A percentile compares a stretch with the other conserved stretches of the same genome.
Evolutionary conservation across 1,140 invertebrate species (phyloP).

Genomic region (Belonocnema kinseyi): DNA sequence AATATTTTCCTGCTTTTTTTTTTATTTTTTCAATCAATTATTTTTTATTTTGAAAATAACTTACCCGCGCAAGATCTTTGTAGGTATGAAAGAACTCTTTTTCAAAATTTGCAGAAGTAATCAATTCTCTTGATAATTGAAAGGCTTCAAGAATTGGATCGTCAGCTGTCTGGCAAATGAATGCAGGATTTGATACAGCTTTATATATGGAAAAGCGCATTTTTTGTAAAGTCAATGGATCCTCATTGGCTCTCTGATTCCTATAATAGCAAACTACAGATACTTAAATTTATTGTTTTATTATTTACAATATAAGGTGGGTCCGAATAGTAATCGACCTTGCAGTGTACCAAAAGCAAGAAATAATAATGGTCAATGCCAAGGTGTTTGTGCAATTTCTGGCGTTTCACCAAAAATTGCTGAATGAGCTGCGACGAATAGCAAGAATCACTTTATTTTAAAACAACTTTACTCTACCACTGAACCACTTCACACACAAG

Average conservation of each 20-base stretch:
- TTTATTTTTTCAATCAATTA: too few species aligned
- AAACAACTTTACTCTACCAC: too few species aligned
- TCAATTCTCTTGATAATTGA: conserved; percentile 77
- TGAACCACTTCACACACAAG: too few species aligned
- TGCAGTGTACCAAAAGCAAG: too few species aligned
- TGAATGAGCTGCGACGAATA: too few species aligned
- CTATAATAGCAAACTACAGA: conserved; percentile 40
- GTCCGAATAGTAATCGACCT: too few species aligned
- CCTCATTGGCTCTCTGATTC: conserved; percentile 65
- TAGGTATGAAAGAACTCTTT: conserved; percentile 79
- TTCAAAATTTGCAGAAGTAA: conserved; percentile 70
- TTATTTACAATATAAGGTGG: too few species aligned
- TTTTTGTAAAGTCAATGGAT: conserved; percentile 73
- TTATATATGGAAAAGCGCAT: conserved; percentile 77
- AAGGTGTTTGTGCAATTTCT: too few species aligned
- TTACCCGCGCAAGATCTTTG: conserved; percentile 73
- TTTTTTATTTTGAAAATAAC: not conserved
- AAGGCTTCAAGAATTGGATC: conserved; percentile 83
- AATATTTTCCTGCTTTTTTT: too few species aligned
- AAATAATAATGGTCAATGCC: too few species aligned
- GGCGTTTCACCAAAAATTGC: too few species aligned
- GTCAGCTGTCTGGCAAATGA: conserved; percentile 80
- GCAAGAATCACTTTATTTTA: too few species aligned
- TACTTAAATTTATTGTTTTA: not conserved
- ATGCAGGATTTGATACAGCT: conserved; percentile 80